Conservation (phyloP, 1,140 invertebrate species). For the Formica selysi region DNA sequence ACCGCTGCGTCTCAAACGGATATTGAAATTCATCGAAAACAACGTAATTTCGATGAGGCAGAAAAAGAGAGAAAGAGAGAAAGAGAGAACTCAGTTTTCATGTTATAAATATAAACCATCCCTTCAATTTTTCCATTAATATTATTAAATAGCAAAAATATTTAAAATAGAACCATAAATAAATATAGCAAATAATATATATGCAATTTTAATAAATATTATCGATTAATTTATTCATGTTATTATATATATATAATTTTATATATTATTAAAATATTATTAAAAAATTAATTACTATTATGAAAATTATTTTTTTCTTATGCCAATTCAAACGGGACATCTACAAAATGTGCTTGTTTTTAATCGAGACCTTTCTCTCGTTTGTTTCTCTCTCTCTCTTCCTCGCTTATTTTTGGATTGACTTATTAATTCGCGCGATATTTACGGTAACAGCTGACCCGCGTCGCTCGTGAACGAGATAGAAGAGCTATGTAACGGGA, state of each 20-base stretch:
- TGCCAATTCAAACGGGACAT: background rate
- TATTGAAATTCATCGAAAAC: constrained; percentile 25
- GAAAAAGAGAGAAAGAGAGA: no score
- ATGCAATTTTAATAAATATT: background rate
- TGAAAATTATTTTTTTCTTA: background rate
- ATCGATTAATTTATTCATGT: background rate
- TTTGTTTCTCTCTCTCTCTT: background rate
- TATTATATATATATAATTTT: background rate
- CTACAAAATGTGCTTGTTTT: background rate
- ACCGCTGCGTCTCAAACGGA: background rate
- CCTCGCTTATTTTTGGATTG: constrained; percentile 27
- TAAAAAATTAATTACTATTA: background rate
- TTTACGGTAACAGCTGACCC: constrained; percentile 52
- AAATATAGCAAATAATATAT: background rate
- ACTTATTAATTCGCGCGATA: constrained; percentile 48
- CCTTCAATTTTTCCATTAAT: background rate
- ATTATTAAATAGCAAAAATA: background rate
- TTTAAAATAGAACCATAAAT: background rate
- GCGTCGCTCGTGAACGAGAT: constrained; percentile 5
- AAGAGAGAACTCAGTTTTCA: background rate
- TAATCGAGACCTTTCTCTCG: background rate
- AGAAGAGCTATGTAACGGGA: constrained; percentile 17
- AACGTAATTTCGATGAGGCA: constrained; percentile 14
- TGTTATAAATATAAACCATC: background rate
- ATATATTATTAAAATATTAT: constrained; percentile 12